Percentiles rank a stretch among this genome's conserved stretches.
Conservation (phyloP, 2,113 vertebrate species). For the Xyrauchen texanus region DNA sequence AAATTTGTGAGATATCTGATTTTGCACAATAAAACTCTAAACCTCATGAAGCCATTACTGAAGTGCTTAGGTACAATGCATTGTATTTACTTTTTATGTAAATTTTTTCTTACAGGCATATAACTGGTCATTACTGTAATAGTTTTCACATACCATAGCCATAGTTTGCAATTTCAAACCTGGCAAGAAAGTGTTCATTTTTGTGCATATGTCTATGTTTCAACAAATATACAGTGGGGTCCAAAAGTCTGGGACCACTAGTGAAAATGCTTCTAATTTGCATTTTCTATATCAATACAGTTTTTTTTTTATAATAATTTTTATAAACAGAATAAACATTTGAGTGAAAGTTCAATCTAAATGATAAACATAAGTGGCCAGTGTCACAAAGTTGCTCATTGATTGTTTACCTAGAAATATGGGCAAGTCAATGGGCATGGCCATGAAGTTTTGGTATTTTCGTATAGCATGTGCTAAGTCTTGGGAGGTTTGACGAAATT, state of each 20-base stretch:
- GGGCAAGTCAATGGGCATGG: too few relatives aligned
- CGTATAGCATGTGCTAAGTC: too few relatives aligned
- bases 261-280: too few relatives aligned
- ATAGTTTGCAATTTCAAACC: not conserved
- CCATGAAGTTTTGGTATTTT: too few relatives aligned
- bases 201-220: not conserved
- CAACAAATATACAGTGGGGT: too few relatives aligned
- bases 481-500: too few relatives aligned
- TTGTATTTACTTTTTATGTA: conserved; percentile 25
- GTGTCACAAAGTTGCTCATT: not conserved
- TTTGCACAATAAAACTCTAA: conserved; percentile 1
- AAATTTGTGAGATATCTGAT: conserved; percentile 11
- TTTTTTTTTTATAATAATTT: not conserved
- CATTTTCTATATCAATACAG: too few relatives aligned
- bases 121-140: conserved; percentile 32
- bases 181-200: not conserved
- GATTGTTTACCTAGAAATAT: not conserved
- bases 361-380: not conserved
- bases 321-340: not conserved
- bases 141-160: conserved; percentile 11
- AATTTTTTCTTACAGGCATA: not conserved
- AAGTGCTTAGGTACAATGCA: conserved; percentile 5
- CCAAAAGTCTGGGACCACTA: too few relatives aligned
- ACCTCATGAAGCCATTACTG: conserved; percentile 22
- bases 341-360: not conserved